Conservation (phyloP, 2,113 vertebrate genomes). For the Zingel zingel region DNA sequence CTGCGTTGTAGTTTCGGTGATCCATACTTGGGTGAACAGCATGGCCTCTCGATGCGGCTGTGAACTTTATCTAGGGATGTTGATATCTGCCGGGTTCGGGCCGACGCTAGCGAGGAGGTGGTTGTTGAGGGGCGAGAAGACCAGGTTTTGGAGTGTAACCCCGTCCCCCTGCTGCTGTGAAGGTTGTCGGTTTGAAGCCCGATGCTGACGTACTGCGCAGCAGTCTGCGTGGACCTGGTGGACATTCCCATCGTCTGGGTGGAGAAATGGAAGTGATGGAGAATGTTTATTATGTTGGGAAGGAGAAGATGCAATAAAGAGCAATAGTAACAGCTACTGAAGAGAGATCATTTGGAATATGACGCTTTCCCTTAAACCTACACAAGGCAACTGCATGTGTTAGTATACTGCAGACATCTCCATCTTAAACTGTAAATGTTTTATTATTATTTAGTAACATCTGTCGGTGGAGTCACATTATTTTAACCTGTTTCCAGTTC, state of each 20-base stretch:
- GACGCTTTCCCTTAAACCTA: background rate
- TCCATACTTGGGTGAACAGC: slow-evolving; percentile 97
- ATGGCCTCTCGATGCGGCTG: slow-evolving; percentile 92
- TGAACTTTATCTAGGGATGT: slow-evolving; percentile 97
- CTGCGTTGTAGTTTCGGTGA: slow-evolving; percentile 95
- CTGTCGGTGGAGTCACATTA: background rate
- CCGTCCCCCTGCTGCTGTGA: slow-evolving; percentile 74
- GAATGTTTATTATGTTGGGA: slow-evolving; percentile 1
- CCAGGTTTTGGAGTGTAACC: slow-evolving; percentile 92
- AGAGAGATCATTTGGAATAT: too few relatives aligned
- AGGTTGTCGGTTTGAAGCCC: slow-evolving; percentile 92
- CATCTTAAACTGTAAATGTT: background rate
- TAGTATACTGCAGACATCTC: background rate
- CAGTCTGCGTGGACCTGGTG: slow-evolving; percentile 91
- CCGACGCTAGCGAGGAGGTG: slow-evolving; percentile 87
- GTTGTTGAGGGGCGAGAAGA: slow-evolving; percentile 86
- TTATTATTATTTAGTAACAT: background rate
- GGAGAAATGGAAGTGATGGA: background rate
- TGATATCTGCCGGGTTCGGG: slow-evolving; percentile 95
- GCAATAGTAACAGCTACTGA: background rate
- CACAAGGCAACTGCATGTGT: background rate
- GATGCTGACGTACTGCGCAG: slow-evolving; percentile 88
- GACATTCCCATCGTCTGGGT: slow-evolving; percentile 84
- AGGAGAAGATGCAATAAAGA: background rate
- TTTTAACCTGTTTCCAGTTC: background rate